Percentiles rank a stretch among this genome's conserved stretches.
Conservation (phyloP, 2,888 invertebrate genomes). For the Spodoptera littoralis region DNA sequence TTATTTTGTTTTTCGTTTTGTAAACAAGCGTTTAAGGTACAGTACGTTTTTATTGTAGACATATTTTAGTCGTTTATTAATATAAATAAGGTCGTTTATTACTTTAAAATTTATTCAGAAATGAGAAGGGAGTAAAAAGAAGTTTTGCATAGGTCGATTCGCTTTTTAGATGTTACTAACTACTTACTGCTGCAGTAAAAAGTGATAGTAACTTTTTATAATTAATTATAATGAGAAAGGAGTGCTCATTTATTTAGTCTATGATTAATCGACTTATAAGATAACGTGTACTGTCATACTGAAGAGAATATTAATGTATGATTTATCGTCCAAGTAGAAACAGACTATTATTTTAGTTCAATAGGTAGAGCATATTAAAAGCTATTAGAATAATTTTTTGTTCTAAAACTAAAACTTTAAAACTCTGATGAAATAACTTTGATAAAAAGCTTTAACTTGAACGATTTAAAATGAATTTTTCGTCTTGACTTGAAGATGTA, state of each 20-base stretch:
- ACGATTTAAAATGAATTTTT: conserved; percentile 3
- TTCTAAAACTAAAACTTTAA: conserved; percentile 11
- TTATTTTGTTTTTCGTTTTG: conserved; percentile 24
- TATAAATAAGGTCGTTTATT: no score
- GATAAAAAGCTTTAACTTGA: conserved; percentile 14
- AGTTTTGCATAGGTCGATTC: conserved; percentile 4
- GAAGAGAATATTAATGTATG: conserved; percentile 15
- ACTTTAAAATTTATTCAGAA: conserved; percentile 13
- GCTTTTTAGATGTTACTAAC: conserved; percentile 8
- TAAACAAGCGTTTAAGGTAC: conserved; percentile 28
- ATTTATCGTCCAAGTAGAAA: conserved; percentile 10
- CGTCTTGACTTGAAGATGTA: neutral
- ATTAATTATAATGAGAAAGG: conserved; percentile 25
- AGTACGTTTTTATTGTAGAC: neutral
- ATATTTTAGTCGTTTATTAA: neutral
- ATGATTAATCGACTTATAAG: conserved; percentile 29
- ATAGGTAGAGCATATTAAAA: no score
- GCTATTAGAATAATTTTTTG: no score
- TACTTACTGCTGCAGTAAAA: conserved; percentile 31
- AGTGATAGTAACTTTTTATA: conserved; percentile 3
- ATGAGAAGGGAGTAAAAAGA: conserved; percentile 9
- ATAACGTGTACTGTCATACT: conserved; percentile 3
- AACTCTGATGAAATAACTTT: conserved; percentile 31
- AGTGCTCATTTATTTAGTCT: conserved; percentile 7
- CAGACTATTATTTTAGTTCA: conserved; percentile 9